Evolutionary conservation across 2,888 invertebrate genomes (phyloP), one percentile per base, ranked within the genome.

Genomic region (Mimumesa dahlbomi): DNA sequence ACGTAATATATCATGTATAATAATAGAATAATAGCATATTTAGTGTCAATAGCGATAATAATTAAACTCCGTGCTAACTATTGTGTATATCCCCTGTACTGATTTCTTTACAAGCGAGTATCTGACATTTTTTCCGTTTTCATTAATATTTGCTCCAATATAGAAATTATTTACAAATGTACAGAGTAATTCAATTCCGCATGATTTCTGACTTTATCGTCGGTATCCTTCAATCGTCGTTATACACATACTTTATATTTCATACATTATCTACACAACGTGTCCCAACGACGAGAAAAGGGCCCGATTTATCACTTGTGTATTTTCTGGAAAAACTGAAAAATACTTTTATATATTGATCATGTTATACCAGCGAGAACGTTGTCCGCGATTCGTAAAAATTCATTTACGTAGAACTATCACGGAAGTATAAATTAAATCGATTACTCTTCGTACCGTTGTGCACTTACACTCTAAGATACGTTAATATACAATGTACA

Each of bases 161-260:
- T 65, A 63, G 53, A 59, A 63, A 42, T 56, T 84, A 84, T 84
- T 81, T 84, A 84, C 84, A 84, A 79, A 84, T 84, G 53, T 83
- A 82, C 81, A 82, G 56, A 73, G 70, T 73, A 70, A 72, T 75
- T 81, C 74, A 81, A 79, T 81, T 79, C 74, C 77, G 63, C 72
- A 62, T 61, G 54, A 50, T 65, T 54, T 58, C 57, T 36, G 19
- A 38, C 40, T 46, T 13, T 36, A 14, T 31, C 29, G 22, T n/a
- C 22, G 18, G 16, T 36, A 29, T 16, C 25, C 22, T 31, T 42
- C 11, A 25, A 13, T 43, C 43, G n/a, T 21, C 49, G 16, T 14
- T 50, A 56, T n/a, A 21, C 21, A 43, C 14, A 31, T 56, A n/a
- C 16, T 64, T 48, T 2, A 36, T 38, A 36, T 43, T 45, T 45